These are phyloP conservation scores for Thymelicus sylvestris DNA, from an alignment of 2,888 invertebrate species.

Conservation along the genomic window DNA sequence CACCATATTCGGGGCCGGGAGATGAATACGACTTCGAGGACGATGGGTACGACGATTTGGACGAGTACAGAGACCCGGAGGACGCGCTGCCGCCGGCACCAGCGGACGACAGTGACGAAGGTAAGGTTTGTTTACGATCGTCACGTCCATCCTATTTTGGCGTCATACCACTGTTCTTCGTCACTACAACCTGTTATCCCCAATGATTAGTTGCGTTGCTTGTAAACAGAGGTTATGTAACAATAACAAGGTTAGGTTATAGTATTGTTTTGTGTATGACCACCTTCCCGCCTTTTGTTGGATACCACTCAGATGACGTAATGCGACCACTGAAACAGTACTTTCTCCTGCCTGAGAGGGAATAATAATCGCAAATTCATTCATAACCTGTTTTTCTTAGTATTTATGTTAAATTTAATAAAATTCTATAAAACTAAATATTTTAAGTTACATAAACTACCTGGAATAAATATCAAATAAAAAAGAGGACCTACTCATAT, in stretches of 20 bases:
- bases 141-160: slow-evolving; percentile 61
- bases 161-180: slow-evolving; percentile 56
- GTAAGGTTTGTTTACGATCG: slow-evolving; percentile 77
- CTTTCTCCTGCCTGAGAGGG: slow-evolving; percentile 59
- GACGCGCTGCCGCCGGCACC: slow-evolving; percentile 80
- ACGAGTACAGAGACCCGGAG: slow-evolving; percentile 88
- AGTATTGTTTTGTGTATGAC: slow-evolving; percentile 43
- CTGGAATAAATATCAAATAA: no score
- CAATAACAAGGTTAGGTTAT: slow-evolving; percentile 57
- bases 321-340: slow-evolving; percentile 58
- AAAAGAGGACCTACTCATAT: no score
- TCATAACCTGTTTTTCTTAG: background rate
- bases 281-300: slow-evolving; percentile 70
- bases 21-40: slow-evolving; percentile 91
- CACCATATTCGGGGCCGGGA: slow-evolving; percentile 87
- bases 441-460: no score
- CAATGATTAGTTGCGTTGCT: slow-evolving; percentile 46
- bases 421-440: no score
- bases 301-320: slow-evolving; percentile 70
- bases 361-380: background rate
- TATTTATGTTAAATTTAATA: no score
- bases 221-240: slow-evolving; percentile 67
- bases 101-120: slow-evolving; percentile 86
- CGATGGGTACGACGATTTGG: slow-evolving; percentile 88
- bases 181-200: slow-evolving; percentile 46